Evolutionary conservation across 2,888 invertebrate genomes (phyloP).

Genomic region (Nasonovia ribisnigri): DNA sequence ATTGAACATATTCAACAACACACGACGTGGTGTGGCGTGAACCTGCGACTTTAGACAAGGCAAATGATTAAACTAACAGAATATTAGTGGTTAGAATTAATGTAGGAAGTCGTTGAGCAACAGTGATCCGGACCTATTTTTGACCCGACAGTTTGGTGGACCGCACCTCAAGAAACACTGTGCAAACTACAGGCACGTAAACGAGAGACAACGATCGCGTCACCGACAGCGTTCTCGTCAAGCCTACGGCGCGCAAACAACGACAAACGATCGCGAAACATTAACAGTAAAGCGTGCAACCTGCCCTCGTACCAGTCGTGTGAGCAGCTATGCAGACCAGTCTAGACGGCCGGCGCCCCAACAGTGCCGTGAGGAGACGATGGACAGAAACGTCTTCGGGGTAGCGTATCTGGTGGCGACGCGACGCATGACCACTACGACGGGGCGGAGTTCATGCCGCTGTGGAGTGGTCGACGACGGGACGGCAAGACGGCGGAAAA

Average conservation of each 20-base stretch:
- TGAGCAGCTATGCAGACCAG: neutral
- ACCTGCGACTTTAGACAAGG: neutral
- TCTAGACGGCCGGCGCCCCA: neutral
- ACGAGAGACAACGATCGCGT: neutral
- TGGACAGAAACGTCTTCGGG: neutral
- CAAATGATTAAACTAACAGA: neutral
- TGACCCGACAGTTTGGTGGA: neutral
- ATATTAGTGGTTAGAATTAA: neutral
- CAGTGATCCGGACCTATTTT: neutral
- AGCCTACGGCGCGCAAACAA: neutral
- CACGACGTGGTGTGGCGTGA: neutral
- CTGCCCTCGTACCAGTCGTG: neutral
- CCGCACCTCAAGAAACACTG: neutral
- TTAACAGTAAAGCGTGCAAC: neutral
- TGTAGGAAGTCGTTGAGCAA: neutral
- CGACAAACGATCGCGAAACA: neutral
- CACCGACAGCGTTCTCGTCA: neutral
- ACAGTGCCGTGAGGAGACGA: neutral
- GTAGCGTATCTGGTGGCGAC: constrained; percentile 29
- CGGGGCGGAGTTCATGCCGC: neutral
- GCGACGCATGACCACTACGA: neutral
- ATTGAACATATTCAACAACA: neutral
- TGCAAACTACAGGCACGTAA: neutral
- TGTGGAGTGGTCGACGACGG: neutral
- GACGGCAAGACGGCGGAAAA: neutral